These are phyloP conservation scores for Idris sp. DNA, from an alignment of 1,140 invertebrate genomes.

Conservation along the genomic window DNA sequence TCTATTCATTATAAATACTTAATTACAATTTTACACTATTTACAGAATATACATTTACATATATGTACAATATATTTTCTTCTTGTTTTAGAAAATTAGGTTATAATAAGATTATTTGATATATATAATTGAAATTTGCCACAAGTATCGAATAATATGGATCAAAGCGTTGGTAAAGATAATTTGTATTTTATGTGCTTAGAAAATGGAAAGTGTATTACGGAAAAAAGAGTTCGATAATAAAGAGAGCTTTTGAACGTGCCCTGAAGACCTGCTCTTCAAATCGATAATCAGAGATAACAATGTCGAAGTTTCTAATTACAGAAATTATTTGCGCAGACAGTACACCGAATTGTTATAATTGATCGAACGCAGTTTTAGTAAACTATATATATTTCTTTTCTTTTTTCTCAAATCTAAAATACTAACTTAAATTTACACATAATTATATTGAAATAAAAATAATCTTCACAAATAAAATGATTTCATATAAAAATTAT, in stretches of 20 bases:
- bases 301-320: conserved; percentile 6
- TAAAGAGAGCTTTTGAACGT: conserved; percentile 24
- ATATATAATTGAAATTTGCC: conserved; percentile 19
- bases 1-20: too few relatives aligned
- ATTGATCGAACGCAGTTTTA: too few relatives aligned
- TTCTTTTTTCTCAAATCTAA: background rate
- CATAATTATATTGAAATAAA: too few relatives aligned
- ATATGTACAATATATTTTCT: too few relatives aligned
- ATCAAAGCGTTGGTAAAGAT: conserved; percentile 15
- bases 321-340: conserved; percentile 4
- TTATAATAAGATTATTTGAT: conserved; percentile 14
- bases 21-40: too few relatives aligned
- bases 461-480: too few relatives aligned
- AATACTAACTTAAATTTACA: too few relatives aligned
- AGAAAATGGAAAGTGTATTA: conserved; percentile 41
- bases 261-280: conserved; percentile 14
- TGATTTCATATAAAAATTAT: too few relatives aligned
- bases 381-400: too few relatives aligned
- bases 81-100: too few relatives aligned
- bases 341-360: too few relatives aligned
- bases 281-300: conserved; percentile 21
- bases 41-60: too few relatives aligned
- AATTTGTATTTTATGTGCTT: conserved; percentile 24
- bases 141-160: conserved; percentile 15
- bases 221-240: conserved; percentile 23